Conservation (phyloP, 2,888 invertebrate genomes). For the Trachelus tabidus region DNA sequence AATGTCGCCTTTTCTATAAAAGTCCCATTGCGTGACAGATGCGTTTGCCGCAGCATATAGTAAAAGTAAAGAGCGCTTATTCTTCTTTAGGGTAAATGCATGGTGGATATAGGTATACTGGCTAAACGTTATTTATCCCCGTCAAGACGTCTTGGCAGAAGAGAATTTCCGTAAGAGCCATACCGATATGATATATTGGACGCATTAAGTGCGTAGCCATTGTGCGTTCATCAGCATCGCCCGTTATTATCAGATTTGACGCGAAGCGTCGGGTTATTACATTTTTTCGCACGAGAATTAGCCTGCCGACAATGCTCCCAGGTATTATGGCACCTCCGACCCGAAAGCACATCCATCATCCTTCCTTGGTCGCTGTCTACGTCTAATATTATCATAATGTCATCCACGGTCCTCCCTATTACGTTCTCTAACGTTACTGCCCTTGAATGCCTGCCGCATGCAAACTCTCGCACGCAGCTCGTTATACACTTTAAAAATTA, state of each 20-base stretch:
- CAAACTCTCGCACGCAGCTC: background rate
- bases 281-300: slow-evolving; percentile 38
- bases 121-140: slow-evolving; percentile 44
- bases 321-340: slow-evolving; percentile 39
- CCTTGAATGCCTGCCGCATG: background rate
- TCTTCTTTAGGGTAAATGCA: background rate
- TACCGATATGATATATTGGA: slow-evolving; percentile 48
- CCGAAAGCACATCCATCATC: slow-evolving; percentile 48
- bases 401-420: slow-evolving; percentile 27
- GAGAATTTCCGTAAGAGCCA: slow-evolving; percentile 17
- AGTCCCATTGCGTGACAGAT: background rate
- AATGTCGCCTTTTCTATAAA: background rate
- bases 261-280: slow-evolving; percentile 33
- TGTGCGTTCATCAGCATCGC: slow-evolving; percentile 19
- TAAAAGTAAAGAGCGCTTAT: background rate
- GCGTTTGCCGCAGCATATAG: background rate
- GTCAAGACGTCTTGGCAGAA: slow-evolving; percentile 25
- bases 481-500: background rate
- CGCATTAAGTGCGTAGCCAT: slow-evolving; percentile 35
- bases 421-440: background rate
- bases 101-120: background rate
- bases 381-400: slow-evolving; percentile 53
- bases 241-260: slow-evolving; percentile 11
- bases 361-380: slow-evolving; percentile 29
- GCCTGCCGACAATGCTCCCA: slow-evolving; percentile 39